These are phyloP conservation scores for Amphiprion ocellaris DNA, from an alignment of 2,113 vertebrate species.

Conservation along the genomic window DNA sequence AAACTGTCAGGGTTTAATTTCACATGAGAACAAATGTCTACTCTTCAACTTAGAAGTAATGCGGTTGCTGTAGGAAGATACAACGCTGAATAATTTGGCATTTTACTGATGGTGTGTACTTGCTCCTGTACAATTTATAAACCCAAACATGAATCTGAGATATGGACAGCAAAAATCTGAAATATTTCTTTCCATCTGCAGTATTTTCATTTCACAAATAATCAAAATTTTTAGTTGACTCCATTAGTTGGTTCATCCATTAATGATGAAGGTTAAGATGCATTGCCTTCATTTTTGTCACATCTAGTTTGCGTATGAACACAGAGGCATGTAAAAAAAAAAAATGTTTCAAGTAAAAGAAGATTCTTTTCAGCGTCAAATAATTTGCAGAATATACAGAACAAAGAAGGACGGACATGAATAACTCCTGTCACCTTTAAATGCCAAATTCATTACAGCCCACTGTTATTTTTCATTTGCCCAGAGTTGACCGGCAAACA, in stretches of 20 bases:
- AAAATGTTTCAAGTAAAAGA: background rate
- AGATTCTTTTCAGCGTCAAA: constrained; percentile 24
- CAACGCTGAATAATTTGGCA: too few species aligned
- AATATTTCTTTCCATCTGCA: background rate
- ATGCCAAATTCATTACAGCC: constrained; percentile 42
- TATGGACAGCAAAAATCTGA: background rate
- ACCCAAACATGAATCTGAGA: constrained; percentile 3
- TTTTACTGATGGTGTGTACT: too few species aligned
- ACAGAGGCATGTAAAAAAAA: constrained; percentile 3
- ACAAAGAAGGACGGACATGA: constrained; percentile 16
- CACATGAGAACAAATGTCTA: too few species aligned
- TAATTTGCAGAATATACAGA: background rate
- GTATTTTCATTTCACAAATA: background rate
- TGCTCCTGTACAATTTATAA: too few species aligned
- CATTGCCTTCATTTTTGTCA: background rate
- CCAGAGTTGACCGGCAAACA: constrained; percentile 3
- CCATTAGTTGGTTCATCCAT: background rate
- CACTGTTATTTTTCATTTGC: constrained; percentile 22
- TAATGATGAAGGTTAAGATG: constrained; percentile 1
- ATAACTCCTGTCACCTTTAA: constrained; percentile 26
- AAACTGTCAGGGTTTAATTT: too few species aligned
- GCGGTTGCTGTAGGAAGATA: too few species aligned
- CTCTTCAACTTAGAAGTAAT: too few species aligned
- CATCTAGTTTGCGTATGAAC: background rate
- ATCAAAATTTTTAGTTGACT: background rate